Evolutionary conservation across 2,888 invertebrate genomes (phyloP).

Genomic region (Alloplasta piceator): DNA sequence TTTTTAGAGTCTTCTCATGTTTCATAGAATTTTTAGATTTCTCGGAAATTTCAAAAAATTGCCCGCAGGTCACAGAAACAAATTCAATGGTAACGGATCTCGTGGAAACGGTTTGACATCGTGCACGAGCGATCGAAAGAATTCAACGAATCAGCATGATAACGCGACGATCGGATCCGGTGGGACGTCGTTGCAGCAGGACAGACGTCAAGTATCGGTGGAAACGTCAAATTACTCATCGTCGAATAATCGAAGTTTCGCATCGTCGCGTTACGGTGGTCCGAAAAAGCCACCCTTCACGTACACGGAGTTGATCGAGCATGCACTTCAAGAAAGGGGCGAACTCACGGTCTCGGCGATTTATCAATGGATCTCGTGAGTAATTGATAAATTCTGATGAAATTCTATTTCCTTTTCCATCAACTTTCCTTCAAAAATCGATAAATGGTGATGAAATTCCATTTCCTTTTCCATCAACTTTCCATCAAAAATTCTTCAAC

Average conservation of each 20-base stretch:
- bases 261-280: slow-evolving; percentile 81
- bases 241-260: slow-evolving; percentile 70
- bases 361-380: slow-evolving; percentile 97
- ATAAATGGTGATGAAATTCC: no score
- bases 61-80: slow-evolving; percentile 59
- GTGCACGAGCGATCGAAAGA: slow-evolving; percentile 67
- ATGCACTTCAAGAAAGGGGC: slow-evolving; percentile 93
- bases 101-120: slow-evolving; percentile 54
- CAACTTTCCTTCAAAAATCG: slow-evolving; percentile 1
- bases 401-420: no score
- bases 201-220: slow-evolving; percentile 59
- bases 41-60: neutral
- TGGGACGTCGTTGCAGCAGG: slow-evolving; percentile 37
- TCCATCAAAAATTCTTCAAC: neutral
- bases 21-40: neutral
- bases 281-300: slow-evolving; percentile 94
- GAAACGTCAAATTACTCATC: slow-evolving; percentile 56
- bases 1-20: no score
- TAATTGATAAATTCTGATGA: slow-evolving; percentile 75
- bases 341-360: slow-evolving; percentile 95
- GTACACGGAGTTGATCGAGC: slow-evolving; percentile 95
- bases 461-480: slow-evolving; percentile 9
- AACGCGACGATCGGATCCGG: slow-evolving; percentile 49
- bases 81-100: slow-evolving; percentile 34
- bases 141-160: slow-evolving; percentile 63